Evolutionary conservation across 2,797 vertebrate species (phyloP).

Genomic region (Scolopax bukidnonensis): DNA sequence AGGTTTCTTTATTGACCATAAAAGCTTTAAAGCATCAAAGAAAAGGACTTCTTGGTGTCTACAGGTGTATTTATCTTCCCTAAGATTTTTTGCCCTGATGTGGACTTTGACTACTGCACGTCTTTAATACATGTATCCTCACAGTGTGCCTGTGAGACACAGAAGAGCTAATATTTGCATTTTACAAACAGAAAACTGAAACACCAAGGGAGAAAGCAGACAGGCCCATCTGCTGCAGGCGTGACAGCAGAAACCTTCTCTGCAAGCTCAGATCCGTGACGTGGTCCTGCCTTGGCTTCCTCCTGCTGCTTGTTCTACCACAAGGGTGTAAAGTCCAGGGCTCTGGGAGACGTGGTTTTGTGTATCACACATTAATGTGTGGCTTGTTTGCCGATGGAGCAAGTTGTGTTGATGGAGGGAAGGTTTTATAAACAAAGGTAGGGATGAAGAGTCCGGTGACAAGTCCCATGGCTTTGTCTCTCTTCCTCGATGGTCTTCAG

Average conservation of each 20-base stretch:
- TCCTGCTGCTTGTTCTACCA: background rate
- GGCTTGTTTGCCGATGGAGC: background rate
- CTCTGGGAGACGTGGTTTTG: rapidly evolving
- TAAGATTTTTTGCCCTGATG: background rate
- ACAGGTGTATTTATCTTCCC: slow-evolving; percentile 24
- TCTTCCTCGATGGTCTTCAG: rapidly evolving
- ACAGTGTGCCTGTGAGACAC: background rate
- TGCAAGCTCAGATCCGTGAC: rapidly evolving
- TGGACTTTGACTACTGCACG: slow-evolving; percentile 5
- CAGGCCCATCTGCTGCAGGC: background rate
- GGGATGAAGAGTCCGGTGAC: background rate
- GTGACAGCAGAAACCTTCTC: rapidly evolving
- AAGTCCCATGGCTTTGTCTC: background rate
- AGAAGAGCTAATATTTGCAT: slow-evolving; percentile 17
- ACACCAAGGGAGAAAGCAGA: background rate
- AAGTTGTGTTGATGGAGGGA: background rate
- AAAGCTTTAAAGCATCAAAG: slow-evolving; percentile 50
- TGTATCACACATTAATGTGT: rapidly evolving
- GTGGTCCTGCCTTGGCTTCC: background rate
- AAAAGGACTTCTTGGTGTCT: slow-evolving; percentile 24
- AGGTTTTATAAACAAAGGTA: background rate
- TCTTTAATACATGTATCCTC: slow-evolving; percentile 34
- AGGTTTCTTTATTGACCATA: slow-evolving; percentile 23
- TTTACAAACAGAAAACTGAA: background rate
- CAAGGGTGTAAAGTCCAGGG: background rate